Evolutionary conservation across 2,113 vertebrate genomes (phyloP).

Genomic region (Casuarius casuarius): DNA sequence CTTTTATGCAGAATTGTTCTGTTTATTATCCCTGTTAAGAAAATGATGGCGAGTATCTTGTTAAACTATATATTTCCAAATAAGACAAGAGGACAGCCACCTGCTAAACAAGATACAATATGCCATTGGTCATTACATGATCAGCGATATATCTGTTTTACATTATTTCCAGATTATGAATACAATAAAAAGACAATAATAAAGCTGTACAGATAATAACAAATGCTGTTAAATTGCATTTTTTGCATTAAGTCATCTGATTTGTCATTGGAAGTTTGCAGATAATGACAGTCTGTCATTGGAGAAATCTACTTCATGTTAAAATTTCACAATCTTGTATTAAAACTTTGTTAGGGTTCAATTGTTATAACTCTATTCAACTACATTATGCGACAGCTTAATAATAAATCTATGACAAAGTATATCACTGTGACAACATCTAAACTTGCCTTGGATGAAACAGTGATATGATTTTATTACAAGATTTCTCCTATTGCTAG

Average conservation of each 20-base stretch:
- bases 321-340: conserved; percentile 60
- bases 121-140: conserved; percentile 72
- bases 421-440: conserved; percentile 62
- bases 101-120: conserved; percentile 66
- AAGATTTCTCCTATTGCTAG: conserved; percentile 65
- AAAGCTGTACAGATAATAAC: conserved; percentile 51
- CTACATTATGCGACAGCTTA: conserved; percentile 54
- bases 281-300: conserved; percentile 57
- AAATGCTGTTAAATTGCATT: conserved; percentile 44
- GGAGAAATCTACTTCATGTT: conserved; percentile 56
- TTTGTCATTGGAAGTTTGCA: conserved; percentile 64
- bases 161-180: conserved; percentile 69
- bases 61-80: conserved; percentile 74
- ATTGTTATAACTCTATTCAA: conserved; percentile 65
- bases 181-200: conserved; percentile 64
- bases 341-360: conserved; percentile 76
- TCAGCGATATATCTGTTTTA: conserved; percentile 41
- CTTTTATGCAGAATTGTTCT: conserved; percentile 85
- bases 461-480: conserved; percentile 68
- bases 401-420: conserved; percentile 73
- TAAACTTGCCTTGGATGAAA: conserved; percentile 62
- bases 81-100: conserved; percentile 65
- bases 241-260: conserved; percentile 44
- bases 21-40: conserved; percentile 83
- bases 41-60: conserved; percentile 80